phyloP scores from a whole-genome alignment of 2,888 invertebrate genomes.

The Embidobia sp. region DNA sequence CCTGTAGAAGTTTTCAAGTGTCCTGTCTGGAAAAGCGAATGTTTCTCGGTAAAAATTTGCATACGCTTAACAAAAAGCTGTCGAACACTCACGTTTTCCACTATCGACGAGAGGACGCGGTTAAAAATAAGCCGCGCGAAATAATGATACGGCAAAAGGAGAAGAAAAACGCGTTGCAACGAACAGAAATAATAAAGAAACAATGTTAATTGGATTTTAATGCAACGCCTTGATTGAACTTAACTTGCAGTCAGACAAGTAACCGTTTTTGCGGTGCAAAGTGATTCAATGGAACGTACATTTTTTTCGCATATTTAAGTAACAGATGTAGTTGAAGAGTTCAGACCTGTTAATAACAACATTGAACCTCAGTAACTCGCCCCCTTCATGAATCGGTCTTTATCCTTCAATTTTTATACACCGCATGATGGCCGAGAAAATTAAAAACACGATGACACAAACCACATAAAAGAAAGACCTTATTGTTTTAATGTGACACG shows the following conservation, averaged over 20 bases:
- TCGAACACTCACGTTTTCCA: neutral
- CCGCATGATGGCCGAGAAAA: constrained; percentile 13
- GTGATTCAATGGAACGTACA: constrained; percentile 8
- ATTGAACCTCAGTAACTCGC: constrained; percentile 34
- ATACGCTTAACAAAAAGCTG: neutral
- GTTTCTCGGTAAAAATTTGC: neutral
- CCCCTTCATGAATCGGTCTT: constrained; percentile 40
- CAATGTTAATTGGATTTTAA: neutral
- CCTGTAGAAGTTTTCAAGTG: constrained; percentile 86
- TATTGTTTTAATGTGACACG: constrained; percentile 23
- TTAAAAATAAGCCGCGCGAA: too few species aligned
- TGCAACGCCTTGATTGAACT: too few species aligned
- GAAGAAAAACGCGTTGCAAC: too few species aligned
- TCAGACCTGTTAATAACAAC: constrained; percentile 43
- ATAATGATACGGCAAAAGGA: too few species aligned
- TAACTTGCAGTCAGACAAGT: too few species aligned
- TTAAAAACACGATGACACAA: constrained; percentile 28
- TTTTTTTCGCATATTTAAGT: constrained; percentile 29
- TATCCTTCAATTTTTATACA: constrained; percentile 35
- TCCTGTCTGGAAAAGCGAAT: constrained; percentile 84
- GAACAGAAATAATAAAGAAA: too few species aligned
- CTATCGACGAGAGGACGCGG: too few species aligned
- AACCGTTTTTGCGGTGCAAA: neutral
- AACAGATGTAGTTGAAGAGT: constrained; percentile 45
- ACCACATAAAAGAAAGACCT: constrained; percentile 17